Evolutionary conservation across 2,888 invertebrate genomes (phyloP).

Genomic region (Conus canariensis): DNA sequence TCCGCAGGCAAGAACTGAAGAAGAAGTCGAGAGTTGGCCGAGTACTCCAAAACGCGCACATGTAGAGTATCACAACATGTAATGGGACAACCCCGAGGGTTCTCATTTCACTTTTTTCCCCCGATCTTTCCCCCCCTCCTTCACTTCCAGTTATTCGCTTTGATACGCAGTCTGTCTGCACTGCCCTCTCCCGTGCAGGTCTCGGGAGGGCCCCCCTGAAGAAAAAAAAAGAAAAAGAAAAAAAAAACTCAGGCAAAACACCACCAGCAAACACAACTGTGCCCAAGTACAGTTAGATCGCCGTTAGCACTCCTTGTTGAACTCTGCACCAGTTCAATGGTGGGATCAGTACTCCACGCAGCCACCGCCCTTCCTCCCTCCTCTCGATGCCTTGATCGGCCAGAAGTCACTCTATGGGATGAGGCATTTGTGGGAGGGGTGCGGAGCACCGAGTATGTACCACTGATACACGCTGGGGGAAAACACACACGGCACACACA

Average conservation of each 20-base stretch:
- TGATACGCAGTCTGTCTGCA: not conserved
- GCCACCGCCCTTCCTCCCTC: not conserved
- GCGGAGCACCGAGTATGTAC: not conserved
- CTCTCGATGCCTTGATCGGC: not conserved
- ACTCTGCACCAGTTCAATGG: constrained; percentile 22
- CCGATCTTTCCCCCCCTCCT: not conserved
- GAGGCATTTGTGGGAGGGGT: not conserved
- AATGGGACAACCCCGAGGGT: not conserved
- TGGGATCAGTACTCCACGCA: not conserved
- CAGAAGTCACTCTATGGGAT: not conserved
- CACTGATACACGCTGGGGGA: not conserved
- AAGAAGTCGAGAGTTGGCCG: constrained; percentile 28
- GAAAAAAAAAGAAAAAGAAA: not conserved
- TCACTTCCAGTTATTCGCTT: not conserved
- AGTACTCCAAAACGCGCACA: constrained; percentile 32
- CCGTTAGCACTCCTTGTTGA: constrained; percentile 31
- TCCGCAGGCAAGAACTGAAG: constrained; percentile 13
- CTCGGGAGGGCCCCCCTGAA: constrained; percentile 6
- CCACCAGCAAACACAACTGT: constrained; percentile 15
- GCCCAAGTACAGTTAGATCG: not conserved
- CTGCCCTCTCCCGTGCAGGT: constrained; percentile 3
- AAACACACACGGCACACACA: not conserved
- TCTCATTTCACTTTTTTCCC: not conserved
- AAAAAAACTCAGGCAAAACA: not conserved
- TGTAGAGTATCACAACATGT: constrained; percentile 15